A percentile compares a stretch with the other conserved stretches of the same genome.
phyloP scores from a whole-genome alignment of 2,797 vertebrate species.

The Alauda arvensis region DNA sequence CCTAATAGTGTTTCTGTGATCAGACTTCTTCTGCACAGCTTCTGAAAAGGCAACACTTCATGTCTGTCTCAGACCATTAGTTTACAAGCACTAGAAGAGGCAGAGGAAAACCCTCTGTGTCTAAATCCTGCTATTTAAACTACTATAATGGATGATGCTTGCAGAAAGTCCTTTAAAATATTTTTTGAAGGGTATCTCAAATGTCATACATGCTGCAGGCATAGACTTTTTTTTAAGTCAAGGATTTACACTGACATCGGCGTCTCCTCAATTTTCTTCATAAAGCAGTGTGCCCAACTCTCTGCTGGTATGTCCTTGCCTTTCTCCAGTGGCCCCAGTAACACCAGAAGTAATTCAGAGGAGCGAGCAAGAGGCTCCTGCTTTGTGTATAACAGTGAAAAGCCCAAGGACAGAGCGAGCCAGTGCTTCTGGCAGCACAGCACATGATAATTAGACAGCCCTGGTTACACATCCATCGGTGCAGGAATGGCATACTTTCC shows the following conservation, averaged over 20 bases:
- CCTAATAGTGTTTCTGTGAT: not conserved
- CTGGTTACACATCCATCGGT: not conserved
- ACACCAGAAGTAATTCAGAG: not conserved
- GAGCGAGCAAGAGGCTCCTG: not conserved
- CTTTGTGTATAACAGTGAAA: not conserved
- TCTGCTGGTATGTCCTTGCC: not conserved
- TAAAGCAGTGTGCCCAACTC: not conserved
- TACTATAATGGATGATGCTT: not conserved
- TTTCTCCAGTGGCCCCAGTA: not conserved
- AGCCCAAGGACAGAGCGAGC: not conserved
- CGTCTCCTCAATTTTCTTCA: not conserved
- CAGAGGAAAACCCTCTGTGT: not conserved
- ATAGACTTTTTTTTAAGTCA: not conserved
- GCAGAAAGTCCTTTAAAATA: not conserved
- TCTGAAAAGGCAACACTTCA: not conserved
- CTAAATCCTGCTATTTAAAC: not conserved
- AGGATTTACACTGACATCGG: not conserved
- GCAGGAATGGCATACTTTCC: slow-evolving; percentile 51
- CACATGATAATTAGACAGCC: slow-evolving; percentile 12
- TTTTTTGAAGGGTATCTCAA: not conserved
- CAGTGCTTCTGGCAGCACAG: not conserved
- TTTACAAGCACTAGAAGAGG: not conserved
- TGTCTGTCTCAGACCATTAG: not conserved
- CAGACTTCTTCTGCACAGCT: not conserved
- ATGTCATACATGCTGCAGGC: not conserved